phyloP scores from a whole-genome alignment of 2,797 vertebrate species.

The Diplodus puntazzo region DNA sequence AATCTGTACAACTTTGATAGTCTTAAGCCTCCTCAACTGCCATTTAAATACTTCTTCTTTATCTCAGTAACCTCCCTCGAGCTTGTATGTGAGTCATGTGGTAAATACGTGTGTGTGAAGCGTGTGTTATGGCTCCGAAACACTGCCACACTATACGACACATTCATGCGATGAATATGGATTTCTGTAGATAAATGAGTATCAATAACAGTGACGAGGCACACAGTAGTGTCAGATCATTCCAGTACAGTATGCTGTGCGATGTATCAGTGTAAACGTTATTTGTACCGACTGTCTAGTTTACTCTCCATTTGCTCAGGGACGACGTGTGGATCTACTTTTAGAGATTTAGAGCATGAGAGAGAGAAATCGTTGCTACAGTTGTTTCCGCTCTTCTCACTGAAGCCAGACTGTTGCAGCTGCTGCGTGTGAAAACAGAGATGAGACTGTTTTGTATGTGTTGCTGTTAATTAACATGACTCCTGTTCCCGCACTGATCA shows the following conservation, averaged over 20 bases:
- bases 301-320: constrained; percentile 76
- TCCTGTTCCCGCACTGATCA: constrained; percentile 36
- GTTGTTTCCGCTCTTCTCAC: constrained; percentile 27
- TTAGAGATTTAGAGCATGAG: constrained; percentile 19
- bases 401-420: constrained; percentile 59
- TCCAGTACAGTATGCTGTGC: constrained; percentile 40
- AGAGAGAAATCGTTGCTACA: constrained; percentile 1
- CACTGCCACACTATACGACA: constrained; percentile 52
- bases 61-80: constrained; percentile 40
- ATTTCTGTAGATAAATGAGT: constrained; percentile 52
- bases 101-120: constrained; percentile 57
- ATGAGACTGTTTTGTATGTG: constrained; percentile 33
- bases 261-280: constrained; percentile 29
- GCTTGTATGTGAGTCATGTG: constrained; percentile 45
- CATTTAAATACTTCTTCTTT: constrained; percentile 50
- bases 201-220: neutral
- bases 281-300: constrained; percentile 42
- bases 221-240: constrained; percentile 45
- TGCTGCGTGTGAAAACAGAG: constrained; percentile 40
- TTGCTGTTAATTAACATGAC: constrained; percentile 54
- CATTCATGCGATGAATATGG: constrained; percentile 30
- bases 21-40: constrained; percentile 58
- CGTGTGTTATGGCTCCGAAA: constrained; percentile 55
- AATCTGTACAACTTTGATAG: constrained; percentile 54
- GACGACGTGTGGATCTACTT: constrained; percentile 55